These are phyloP conservation scores for Tetramorium parvispinum DNA, from an alignment of 1,140 invertebrate species.

Conservation along the genomic window DNA sequence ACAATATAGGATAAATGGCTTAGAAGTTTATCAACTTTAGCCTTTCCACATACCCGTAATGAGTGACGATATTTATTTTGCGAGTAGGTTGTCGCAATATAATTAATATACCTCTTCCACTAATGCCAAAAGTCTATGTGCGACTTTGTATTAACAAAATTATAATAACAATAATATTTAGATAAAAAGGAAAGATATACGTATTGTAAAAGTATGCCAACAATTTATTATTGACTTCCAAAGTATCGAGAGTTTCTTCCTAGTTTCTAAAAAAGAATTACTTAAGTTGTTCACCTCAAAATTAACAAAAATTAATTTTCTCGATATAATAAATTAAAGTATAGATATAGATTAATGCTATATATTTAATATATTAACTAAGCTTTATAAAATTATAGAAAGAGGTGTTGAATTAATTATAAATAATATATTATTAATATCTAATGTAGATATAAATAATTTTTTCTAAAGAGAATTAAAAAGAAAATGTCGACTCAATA, in stretches of 20 bases:
- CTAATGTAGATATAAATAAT: conserved; percentile 4
- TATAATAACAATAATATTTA: background rate
- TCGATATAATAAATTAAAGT: background rate
- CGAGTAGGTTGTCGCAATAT: background rate
- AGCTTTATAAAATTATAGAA: background rate
- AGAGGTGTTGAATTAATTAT: background rate
- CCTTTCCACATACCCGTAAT: background rate
- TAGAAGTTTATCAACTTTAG: conserved; percentile 5
- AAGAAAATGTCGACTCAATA: background rate
- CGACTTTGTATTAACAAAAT: background rate
- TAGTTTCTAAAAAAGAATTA: background rate
- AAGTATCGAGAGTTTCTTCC: background rate
- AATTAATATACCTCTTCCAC: no score
- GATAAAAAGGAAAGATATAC: background rate
- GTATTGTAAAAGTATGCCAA: background rate
- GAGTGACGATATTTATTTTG: conserved; percentile 20
- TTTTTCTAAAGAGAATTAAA: background rate
- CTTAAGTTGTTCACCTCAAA: background rate
- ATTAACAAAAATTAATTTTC: background rate
- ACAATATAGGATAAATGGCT: background rate
- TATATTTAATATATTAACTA: background rate
- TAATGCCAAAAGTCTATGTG: background rate
- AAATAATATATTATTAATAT: background rate
- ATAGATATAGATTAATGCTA: background rate
- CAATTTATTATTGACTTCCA: background rate